Conservation (phyloP, 2,113 vertebrate genomes). For the Cygnus atratus region DNA sequence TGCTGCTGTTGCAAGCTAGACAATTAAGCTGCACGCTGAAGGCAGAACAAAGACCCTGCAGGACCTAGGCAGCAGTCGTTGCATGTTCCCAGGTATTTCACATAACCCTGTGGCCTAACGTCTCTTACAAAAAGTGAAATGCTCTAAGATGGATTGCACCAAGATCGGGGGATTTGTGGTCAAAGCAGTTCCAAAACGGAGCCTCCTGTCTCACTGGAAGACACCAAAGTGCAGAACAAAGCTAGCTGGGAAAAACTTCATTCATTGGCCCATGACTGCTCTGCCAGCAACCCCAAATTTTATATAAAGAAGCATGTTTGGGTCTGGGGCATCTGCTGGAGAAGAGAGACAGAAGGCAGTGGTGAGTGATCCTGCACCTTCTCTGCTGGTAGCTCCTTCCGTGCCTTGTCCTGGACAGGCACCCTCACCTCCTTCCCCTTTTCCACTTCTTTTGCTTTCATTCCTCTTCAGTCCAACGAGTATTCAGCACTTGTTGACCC, state of each 20-base stretch:
- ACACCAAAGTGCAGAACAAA: neutral
- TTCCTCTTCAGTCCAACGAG: neutral
- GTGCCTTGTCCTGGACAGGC: neutral
- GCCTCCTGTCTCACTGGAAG: neutral
- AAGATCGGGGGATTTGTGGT: neutral
- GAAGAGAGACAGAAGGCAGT: neutral
- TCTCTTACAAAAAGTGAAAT: neutral
- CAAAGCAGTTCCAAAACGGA: neutral
- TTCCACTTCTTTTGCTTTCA: neutral
- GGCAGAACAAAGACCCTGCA: neutral
- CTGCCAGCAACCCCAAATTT: neutral
- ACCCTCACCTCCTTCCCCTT: neutral
- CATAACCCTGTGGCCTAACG: slow-evolving; percentile 22
- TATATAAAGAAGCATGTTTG: neutral
- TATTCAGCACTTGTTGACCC: neutral
- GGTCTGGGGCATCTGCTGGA: neutral
- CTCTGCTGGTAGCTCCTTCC: neutral
- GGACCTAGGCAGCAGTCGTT: neutral
- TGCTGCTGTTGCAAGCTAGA: neutral
- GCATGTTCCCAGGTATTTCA: neutral
- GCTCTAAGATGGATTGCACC: neutral
- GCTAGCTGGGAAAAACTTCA: neutral
- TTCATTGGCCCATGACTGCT: neutral
- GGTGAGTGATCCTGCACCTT: neutral
- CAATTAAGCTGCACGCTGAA: rapidly evolving